Evolutionary conservation across 2,113 vertebrate species (phyloP).

Genomic region (Mobula birostris): DNA sequence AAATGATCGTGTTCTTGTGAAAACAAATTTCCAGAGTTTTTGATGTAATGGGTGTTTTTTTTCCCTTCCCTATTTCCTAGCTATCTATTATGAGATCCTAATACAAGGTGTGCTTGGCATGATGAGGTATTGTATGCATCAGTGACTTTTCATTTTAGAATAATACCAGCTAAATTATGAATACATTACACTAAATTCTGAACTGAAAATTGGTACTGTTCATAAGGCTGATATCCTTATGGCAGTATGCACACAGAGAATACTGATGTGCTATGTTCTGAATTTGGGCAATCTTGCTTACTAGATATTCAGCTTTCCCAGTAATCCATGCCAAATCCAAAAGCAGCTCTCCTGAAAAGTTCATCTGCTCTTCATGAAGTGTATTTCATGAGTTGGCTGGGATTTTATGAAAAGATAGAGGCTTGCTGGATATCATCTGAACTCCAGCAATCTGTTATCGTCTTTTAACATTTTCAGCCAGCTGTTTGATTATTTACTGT

Average conservation of each 20-base stretch:
- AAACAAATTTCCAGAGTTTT: constrained; percentile 22
- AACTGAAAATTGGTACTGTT: constrained; percentile 23
- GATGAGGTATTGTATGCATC: constrained; percentile 30
- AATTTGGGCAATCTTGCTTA: not conserved
- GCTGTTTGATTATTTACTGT: not conserved
- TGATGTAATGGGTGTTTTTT: constrained; percentile 15
- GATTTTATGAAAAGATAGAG: not conserved
- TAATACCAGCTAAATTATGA: constrained; percentile 36
- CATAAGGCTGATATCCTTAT: not conserved
- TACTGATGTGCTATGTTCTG: not conserved
- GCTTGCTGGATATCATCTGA: not conserved
- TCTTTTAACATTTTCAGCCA: not conserved
- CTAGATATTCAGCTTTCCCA: not conserved
- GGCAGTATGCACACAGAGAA: not conserved
- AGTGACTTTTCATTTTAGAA: constrained; percentile 36
- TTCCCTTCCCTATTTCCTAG: not conserved
- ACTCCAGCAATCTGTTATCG: not conserved
- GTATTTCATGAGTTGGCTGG: not conserved
- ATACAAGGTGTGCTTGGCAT: not conserved
- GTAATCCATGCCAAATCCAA: not conserved
- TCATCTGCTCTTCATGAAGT: not conserved
- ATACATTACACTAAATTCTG: constrained; percentile 22
- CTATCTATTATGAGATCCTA: constrained; percentile 23
- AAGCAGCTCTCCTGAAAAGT: not conserved
- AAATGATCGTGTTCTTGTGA: not conserved